A percentile compares a stretch with the other conserved stretches of the same genome.
phyloP scores from a whole-genome alignment of 1,140 invertebrate species.

The Lordiphosa stackelbergi region DNA sequence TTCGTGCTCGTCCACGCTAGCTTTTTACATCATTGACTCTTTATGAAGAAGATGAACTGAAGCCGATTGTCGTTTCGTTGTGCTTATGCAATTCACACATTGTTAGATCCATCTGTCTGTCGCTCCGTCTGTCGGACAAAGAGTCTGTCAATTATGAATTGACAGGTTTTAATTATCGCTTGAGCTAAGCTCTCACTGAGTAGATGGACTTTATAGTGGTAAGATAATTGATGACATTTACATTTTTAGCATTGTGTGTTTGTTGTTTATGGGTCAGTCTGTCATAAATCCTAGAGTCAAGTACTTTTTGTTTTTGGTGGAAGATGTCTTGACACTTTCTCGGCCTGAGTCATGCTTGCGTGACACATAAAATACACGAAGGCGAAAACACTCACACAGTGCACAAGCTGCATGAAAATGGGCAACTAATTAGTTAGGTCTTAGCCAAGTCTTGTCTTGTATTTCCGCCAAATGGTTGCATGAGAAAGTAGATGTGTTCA shows the following conservation, averaged over 20 bases:
- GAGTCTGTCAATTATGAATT: conserved; percentile 58
- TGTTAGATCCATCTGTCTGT: conserved; percentile 34
- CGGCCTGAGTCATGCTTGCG: conserved; percentile 37
- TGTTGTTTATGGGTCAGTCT: conserved; percentile 30
- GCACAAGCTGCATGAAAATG: conserved; percentile 1
- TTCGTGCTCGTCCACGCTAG: conserved; percentile 2
- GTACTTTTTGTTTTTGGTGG: not conserved
- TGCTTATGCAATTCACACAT: conserved; percentile 70
- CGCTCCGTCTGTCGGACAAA: conserved; percentile 6
- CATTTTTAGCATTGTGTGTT: conserved; percentile 19
- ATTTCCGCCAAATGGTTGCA: not conserved
- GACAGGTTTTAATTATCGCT: conserved; percentile 66
- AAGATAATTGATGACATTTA: conserved; percentile 65
- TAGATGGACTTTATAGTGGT: conserved; percentile 17
- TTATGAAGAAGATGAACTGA: conserved; percentile 7
- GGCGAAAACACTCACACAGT: not conserved
- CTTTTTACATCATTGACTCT: conserved; percentile 9
- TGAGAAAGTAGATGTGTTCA: no score
- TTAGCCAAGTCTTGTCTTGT: not conserved
- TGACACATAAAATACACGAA: conserved; percentile 36
- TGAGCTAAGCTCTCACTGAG: conserved; percentile 14
- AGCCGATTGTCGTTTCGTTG: conserved; percentile 13
- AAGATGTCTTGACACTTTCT: conserved; percentile 31
- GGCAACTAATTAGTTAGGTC: conserved; percentile 8
- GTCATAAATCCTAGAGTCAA: conserved; percentile 24